Evolutionary conservation across 2,113 vertebrate species (phyloP).

Genomic region (Puntigrus tetrazona): DNA sequence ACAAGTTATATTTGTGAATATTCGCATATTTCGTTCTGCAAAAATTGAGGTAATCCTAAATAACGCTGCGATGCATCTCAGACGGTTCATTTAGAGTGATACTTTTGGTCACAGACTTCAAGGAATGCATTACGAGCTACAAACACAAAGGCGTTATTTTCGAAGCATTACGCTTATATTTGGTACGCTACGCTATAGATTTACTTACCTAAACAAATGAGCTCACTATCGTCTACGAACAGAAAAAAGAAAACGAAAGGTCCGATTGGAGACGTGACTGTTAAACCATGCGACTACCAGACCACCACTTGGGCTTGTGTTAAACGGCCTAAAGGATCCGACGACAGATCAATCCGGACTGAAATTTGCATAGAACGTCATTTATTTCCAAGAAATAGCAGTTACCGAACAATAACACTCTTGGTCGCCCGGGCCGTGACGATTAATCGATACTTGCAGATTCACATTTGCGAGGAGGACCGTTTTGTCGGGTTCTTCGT

Average conservation of each 20-base stretch:
- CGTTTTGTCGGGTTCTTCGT: slow-evolving; percentile 12
- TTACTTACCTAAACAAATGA: slow-evolving; percentile 31
- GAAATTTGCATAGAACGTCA: slow-evolving; percentile 58
- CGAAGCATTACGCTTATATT: not conserved
- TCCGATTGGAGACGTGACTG: slow-evolving; percentile 10
- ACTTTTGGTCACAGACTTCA: slow-evolving; percentile 29
- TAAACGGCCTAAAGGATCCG: not conserved
- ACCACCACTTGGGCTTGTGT: slow-evolving; percentile 9
- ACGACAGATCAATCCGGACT: slow-evolving; percentile 38
- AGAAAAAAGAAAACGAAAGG: slow-evolving; percentile 11
- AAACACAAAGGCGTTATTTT: slow-evolving; percentile 22
- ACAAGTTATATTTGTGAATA: not conserved
- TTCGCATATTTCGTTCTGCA: slow-evolving; percentile 23
- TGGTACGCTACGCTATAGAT: slow-evolving; percentile 26
- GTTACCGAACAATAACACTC: slow-evolving; percentile 48
- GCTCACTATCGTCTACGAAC: slow-evolving; percentile 16
- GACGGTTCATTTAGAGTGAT: slow-evolving; percentile 19
- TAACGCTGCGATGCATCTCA: slow-evolving; percentile 15
- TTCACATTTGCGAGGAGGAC: slow-evolving; percentile 19
- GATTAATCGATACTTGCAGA: slow-evolving; percentile 27
- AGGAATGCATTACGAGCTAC: slow-evolving; percentile 26
- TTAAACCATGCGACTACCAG: slow-evolving; percentile 8
- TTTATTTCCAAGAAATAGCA: slow-evolving; percentile 52
- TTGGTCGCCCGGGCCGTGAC: slow-evolving; percentile 18
- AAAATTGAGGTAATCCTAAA: slow-evolving; percentile 31